A percentile compares a stretch with the other conserved stretches of the same genome.
phyloP scores from a whole-genome alignment of 92 coral and sea anemone species.

The Muricea muricata region DNA sequence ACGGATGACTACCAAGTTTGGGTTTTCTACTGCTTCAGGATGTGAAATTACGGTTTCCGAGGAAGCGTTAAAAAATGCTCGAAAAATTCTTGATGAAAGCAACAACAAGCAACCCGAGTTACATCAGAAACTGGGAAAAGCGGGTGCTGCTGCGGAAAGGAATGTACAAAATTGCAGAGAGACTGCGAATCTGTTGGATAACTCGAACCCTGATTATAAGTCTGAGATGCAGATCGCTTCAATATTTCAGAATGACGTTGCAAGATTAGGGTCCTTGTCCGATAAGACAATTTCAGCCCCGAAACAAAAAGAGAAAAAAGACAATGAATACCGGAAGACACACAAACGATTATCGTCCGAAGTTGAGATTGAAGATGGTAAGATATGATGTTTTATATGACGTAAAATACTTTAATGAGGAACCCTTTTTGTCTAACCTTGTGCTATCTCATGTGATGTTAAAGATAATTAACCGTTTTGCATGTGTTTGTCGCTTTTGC shows the following conservation, averaged over 20 bases:
- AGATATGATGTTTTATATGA: not conserved
- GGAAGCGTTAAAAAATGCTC: constrained; percentile 61
- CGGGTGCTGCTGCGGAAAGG: constrained; percentile 38
- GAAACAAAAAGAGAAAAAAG: not conserved
- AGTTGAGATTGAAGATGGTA: constrained; percentile 35
- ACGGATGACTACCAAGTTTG: not conserved
- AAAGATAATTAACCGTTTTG: too few relatives aligned
- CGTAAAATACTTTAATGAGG: too few relatives aligned
- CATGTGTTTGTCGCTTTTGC: too few relatives aligned
- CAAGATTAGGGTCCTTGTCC: constrained; percentile 68
- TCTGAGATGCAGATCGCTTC: constrained; percentile 68
- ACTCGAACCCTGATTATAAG: not conserved
- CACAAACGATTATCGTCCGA: constrained; percentile 25
- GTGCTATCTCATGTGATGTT: too few relatives aligned
- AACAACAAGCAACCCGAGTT: not conserved
- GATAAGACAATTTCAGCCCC: constrained; percentile 65
- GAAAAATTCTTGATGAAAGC: not conserved
- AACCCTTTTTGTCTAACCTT: too few relatives aligned
- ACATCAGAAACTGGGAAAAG: not conserved
- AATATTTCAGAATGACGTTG: constrained; percentile 64
- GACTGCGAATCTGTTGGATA: not conserved
- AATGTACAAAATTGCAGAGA: not conserved
- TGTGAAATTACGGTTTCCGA: constrained; percentile 19
- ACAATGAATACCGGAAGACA: not conserved
- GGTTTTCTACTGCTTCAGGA: constrained; percentile 41